Base-by-base conservation (phyloP, 35 echinoderm and acorn worm species). In the Patiria miniata region DNA sequence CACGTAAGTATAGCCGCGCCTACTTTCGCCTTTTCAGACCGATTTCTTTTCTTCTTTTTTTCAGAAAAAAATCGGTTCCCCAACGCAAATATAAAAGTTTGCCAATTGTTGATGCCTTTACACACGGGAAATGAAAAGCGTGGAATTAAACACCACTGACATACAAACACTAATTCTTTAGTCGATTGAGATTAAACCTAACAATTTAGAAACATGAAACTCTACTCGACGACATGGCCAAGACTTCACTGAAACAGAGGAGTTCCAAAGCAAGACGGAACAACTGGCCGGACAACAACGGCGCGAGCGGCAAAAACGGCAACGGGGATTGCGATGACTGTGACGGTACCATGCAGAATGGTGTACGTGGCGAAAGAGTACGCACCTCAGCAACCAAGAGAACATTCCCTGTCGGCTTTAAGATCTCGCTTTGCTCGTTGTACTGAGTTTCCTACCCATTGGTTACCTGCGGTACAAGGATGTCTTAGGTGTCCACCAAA, bases 401-500 rank as follows among this genome's bases (percentile, higher is more conserved):
- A 61, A 30, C 58, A 2, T 22, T 73, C 2, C 65, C 65, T 4
- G 65, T 73, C 26, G 34, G 65, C 26, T 36, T 73, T 0, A 73
- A 73, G 65, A 73, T 23, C 29, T 73, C 34, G 65, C 65, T 28
- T 73, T 30, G 10, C 65, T 73, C 26, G 65, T 73, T 23, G 65
- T 87, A 54, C 39, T 68, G 2, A 39, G 87, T 81, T 81, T n/a
- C 21, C 40, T 82, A 12, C 83, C 89, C 34, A 58, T 90, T 36
- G 77, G 37, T 42, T 85, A 47, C 82, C 44, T 85, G 76, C 89
- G 47, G 28, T 95, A 39, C 85, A 52, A 85, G 55, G 68, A 92
- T 79, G 51, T 51, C 29, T 59, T 91, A 37, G 52, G 91, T 90
- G 22, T 51, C 83, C 44, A 97, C 91, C 21, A 88, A 87, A 1